These are phyloP conservation scores for Pteruthius melanotis DNA, from an alignment of 2,113 vertebrate species.

Conservation along the genomic window DNA sequence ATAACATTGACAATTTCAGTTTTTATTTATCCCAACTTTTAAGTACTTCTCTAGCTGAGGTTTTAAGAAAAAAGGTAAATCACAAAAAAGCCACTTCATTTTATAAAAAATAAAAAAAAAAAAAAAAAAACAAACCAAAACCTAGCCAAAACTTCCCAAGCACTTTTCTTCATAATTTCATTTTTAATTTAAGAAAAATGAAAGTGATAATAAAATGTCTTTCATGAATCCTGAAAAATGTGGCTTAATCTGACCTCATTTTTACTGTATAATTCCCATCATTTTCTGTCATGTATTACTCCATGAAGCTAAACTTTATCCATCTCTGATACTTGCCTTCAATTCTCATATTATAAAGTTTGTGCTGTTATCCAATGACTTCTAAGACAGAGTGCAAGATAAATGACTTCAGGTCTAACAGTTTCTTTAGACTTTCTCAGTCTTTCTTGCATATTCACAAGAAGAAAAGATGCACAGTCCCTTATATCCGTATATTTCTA, in stretches of 20 bases:
- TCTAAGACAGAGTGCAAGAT: not conserved
- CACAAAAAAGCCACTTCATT: not conserved
- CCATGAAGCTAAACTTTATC: not conserved
- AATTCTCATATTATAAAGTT: not conserved
- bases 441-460: not conserved
- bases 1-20: not conserved
- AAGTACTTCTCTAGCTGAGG: not conserved
- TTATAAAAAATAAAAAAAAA: not conserved
- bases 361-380: not conserved
- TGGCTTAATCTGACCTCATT: not conserved
- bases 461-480: not conserved
- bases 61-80: not conserved
- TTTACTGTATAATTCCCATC: not conserved
- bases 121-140: not conserved
- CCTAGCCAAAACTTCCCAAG: not conserved
- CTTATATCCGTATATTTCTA: not conserved
- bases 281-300: not conserved
- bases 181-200: not conserved
- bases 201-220: not conserved
- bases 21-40: not conserved
- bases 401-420: not conserved
- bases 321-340: not conserved
- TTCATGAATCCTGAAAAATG: not conserved
- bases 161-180: not conserved
- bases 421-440: not conserved